Evolutionary conservation across 2,888 invertebrate species (phyloP).

Genomic region (Heliconius sara): DNA sequence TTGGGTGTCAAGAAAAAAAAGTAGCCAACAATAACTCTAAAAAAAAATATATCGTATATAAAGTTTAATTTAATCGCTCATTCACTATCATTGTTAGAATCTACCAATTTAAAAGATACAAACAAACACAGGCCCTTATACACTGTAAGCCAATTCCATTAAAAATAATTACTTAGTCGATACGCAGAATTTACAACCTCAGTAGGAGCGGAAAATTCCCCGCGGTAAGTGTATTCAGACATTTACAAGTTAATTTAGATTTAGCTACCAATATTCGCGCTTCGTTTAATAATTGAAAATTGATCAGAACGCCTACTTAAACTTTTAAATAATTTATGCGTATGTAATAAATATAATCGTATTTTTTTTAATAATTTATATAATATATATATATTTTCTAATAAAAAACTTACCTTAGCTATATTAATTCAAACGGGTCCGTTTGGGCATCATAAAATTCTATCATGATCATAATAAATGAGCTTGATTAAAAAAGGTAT

Average conservation of each 20-base stretch:
- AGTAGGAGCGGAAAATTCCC: conserved; percentile 36
- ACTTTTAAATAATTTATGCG: conserved; percentile 7
- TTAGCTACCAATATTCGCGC: conserved; percentile 22
- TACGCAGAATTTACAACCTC: conserved; percentile 44
- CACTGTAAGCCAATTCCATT: conserved; percentile 43
- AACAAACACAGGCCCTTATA: conserved; percentile 29
- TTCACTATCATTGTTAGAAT: conserved; percentile 31
- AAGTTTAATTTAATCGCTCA: background rate
- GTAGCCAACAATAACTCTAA: background rate
- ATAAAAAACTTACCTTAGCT: background rate
- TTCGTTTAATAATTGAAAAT: conserved; percentile 35
- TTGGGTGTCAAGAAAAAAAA: background rate
- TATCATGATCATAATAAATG: conserved; percentile 28
- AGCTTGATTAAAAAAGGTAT: conserved; percentile 31
- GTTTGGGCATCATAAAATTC: conserved; percentile 13
- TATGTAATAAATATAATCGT: conserved; percentile 8
- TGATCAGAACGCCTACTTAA: conserved; percentile 5
- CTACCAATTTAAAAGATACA: conserved; percentile 36
- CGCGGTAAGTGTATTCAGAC: conserved; percentile 37
- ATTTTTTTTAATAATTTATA: background rate
- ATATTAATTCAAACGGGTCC: background rate
- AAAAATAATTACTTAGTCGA: conserved; percentile 47
- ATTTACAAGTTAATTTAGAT: conserved; percentile 41
- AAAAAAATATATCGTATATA: no score
- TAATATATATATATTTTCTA: conserved; percentile 3